These are phyloP conservation scores for Hestina assimilis DNA, from an alignment of 1,140 invertebrate genomes.

Conservation along the genomic window DNA sequence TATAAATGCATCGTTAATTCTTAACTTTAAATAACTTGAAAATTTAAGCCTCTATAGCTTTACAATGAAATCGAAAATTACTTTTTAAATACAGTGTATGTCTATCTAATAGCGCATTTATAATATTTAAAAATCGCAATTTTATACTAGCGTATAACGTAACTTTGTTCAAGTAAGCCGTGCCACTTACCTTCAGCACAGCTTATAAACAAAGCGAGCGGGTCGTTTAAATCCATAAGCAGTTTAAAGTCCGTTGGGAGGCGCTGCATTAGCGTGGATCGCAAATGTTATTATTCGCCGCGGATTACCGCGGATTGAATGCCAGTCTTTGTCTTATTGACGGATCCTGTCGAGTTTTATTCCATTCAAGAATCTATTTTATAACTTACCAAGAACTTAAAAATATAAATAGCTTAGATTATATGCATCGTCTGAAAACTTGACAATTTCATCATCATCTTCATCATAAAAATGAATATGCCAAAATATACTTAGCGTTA, in stretches of 20 bases:
- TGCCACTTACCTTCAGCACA: slow-evolving; percentile 22
- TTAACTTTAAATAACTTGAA: no score
- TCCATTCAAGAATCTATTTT: not conserved
- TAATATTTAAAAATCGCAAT: not conserved
- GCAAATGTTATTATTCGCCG: slow-evolving; percentile 68
- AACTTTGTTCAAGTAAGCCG: not conserved
- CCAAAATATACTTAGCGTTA: no score
- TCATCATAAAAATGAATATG: no score
- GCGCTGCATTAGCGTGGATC: slow-evolving; percentile 62
- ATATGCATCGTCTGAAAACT: no score
- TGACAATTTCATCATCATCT: no score
- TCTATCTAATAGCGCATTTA: no score
- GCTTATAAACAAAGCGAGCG: slow-evolving; percentile 46
- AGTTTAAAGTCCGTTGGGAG: slow-evolving; percentile 71
- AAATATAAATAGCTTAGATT: no score
- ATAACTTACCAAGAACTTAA: no score
- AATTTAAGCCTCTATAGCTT: no score
- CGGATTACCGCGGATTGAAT: slow-evolving; percentile 47
- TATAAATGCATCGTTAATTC: no score
- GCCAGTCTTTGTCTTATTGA: slow-evolving; percentile 19
- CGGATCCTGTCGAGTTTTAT: slow-evolving; percentile 1
- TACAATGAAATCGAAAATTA: no score
- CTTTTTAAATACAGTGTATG: no score
- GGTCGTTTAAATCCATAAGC: slow-evolving; percentile 66
- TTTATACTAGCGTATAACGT: not conserved